Base-by-base conservation (phyloP, 2,888 invertebrate species). In the Apotomis turbidana region DNA sequence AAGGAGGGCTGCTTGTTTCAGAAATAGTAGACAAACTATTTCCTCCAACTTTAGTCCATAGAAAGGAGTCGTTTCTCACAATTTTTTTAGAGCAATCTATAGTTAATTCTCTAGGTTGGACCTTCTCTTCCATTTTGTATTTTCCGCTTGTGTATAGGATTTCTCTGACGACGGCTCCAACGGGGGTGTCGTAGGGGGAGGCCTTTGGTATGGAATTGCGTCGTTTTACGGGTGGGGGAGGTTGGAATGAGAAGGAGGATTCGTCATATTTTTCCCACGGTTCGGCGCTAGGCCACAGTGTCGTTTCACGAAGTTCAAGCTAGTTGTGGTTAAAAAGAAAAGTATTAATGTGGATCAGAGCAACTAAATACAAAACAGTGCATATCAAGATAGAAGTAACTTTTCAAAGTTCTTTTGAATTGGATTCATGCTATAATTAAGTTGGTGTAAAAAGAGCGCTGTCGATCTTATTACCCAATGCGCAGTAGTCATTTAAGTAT, bases 231-330 rank as follows among this genome's bases (percentile, higher is more conserved):
- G 81, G 77, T 13, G 76, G 75, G 58, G 87, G 86, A 54, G 87
- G 85, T 52, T 82, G 81, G 78, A 86, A 87, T 46, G 83, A 82
- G 84, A 88, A 90, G 74, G 83, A 78, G 73, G 87, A 86, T 79
- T 91, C 91, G 79, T 91, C 89, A 87, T 79, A 88, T 75, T 81
- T 83, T 75, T 88, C 86, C 93, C 93, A 93, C 76, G 91, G 90
- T 76, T 85, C 84, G 80, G 82, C 81, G 76, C 78, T 81, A 80
- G 88, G 86, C 89, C 90, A 91, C 74, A 91, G 83, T 77, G 86
- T 81, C 75, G 85, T 80, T 77, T 85, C 87, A 76, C 87, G 90
- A 51, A 86, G 87, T 89, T 92, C 93, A 89, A 93, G 91, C 92
- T 93, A 89, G 79, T 87, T 74, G 79, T 87, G 82, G 85, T 84